These are phyloP conservation scores for Tamandua tetradactyla DNA, from an alignment of 2,797 vertebrate species.

Conservation along the genomic window DNA sequence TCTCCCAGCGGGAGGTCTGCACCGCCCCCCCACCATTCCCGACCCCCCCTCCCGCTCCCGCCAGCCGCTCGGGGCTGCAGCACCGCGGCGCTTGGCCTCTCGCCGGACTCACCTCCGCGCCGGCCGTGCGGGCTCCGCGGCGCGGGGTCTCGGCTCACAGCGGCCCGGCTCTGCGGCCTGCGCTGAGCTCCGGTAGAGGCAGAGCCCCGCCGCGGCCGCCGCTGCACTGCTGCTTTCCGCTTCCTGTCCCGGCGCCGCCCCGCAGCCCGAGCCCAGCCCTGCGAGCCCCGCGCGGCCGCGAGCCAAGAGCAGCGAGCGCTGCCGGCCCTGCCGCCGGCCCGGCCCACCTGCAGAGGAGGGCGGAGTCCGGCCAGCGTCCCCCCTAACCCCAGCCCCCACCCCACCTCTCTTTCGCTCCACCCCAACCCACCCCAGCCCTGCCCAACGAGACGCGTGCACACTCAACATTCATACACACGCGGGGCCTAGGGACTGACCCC, in stretches of 20 bases:
- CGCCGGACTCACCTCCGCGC: slow-evolving; percentile 68
- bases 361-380: neutral
- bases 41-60: too few relatives aligned
- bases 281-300: slow-evolving; percentile 69
- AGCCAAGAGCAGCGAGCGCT: slow-evolving; percentile 70
- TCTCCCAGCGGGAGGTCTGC: neutral
- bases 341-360: slow-evolving; percentile 53
- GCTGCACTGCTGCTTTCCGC: slow-evolving; percentile 83
- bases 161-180: slow-evolving; percentile 60
- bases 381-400: accelerated
- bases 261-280: slow-evolving; percentile 71
- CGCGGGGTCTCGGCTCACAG: slow-evolving; percentile 70
- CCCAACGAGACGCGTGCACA: neutral
- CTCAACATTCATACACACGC: too few relatives aligned
- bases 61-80: too few relatives aligned
- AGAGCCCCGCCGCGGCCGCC: slow-evolving; percentile 68
- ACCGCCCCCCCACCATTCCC: neutral
- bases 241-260: slow-evolving; percentile 85
- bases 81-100: neutral
- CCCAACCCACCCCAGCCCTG: neutral
- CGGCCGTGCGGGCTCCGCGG: slow-evolving; percentile 54
- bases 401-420: accelerated
- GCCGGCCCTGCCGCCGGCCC: slow-evolving; percentile 34
- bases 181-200: slow-evolving; percentile 65
- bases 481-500: neutral